These are phyloP conservation scores for Theodoxus fluviatilis DNA, from an alignment of 2,888 invertebrate species.

Conservation along the genomic window DNA sequence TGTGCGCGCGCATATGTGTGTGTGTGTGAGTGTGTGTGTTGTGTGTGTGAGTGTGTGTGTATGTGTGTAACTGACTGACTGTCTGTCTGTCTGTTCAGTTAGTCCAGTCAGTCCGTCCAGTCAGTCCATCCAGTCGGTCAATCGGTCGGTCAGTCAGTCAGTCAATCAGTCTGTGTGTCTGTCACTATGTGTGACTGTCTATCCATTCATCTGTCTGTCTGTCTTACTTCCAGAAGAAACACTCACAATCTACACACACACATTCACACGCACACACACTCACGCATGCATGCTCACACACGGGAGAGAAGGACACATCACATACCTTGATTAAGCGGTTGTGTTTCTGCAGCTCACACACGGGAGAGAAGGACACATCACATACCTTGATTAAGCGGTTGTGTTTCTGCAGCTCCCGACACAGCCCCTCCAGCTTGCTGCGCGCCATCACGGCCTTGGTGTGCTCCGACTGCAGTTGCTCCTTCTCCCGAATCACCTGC, in stretches of 20 bases:
- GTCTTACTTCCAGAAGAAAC: no score
- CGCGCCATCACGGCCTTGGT: constrained; percentile 83
- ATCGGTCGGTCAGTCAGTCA: no score
- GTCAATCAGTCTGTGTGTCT: no score
- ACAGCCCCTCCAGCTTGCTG: constrained; percentile 85
- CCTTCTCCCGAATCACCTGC: constrained; percentile 78
- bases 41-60: no score
- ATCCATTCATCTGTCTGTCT: no score
- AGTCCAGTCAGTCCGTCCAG: no score
- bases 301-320: not conserved
- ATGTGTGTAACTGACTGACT: no score
- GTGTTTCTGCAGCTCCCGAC: constrained; percentile 89
- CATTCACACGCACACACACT: not conserved
- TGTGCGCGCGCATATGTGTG: not conserved
- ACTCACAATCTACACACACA: not conserved
- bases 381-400: constrained; percentile 86
- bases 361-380: not conserved
- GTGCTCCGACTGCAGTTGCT: constrained; percentile 81
- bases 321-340: constrained; percentile 86
- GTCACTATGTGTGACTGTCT: no score
- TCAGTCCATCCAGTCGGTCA: no score
- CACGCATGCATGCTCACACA: not conserved
- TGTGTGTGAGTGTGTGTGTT: not conserved
- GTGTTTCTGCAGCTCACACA: constrained; percentile 85
- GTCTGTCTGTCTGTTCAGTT: no score